Percentiles rank a stretch among this genome's conserved stretches.
phyloP scores from a whole-genome alignment of 2,888 invertebrate species.

The Tinea trinotella region DNA sequence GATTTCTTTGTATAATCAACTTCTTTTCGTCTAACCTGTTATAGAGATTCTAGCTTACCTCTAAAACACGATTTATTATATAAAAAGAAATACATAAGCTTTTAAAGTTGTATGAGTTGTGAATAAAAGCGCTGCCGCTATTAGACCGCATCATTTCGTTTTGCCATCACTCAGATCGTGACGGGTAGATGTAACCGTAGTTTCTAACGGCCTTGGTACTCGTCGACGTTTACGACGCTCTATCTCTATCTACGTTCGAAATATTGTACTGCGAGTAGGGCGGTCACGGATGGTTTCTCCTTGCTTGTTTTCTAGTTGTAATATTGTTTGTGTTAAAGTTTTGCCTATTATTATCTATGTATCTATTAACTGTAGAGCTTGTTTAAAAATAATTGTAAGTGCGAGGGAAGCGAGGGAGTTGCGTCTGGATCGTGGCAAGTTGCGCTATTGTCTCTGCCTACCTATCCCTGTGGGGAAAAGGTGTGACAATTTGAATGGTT shows the following conservation, averaged over 20 bases:
- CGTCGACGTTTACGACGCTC: constrained; percentile 6
- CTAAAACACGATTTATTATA: too few species aligned
- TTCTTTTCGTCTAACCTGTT: too few species aligned
- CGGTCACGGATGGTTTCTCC: background rate
- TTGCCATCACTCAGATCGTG: constrained; percentile 13
- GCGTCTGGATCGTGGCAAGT: too few species aligned
- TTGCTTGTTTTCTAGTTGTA: background rate
- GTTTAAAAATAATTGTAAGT: too few species aligned
- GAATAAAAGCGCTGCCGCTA: background rate
- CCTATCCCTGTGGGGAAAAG: too few species aligned
- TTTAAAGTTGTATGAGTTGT: background rate
- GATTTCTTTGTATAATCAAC: too few species aligned
- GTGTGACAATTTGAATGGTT: too few species aligned
- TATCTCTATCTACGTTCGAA: constrained; percentile 7
- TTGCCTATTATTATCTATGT: too few species aligned
- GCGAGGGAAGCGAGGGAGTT: too few species aligned
- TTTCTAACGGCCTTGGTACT: constrained; percentile 16
- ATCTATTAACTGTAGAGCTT: too few species aligned
- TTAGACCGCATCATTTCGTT: background rate
- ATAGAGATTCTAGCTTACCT: too few species aligned
- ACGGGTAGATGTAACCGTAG: constrained; percentile 12
- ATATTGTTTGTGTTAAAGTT: background rate
- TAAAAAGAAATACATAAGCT: background rate
- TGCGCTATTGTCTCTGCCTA: too few species aligned
- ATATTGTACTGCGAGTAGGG: background rate